These are phyloP conservation scores for Nomada lathburiana DNA, from an alignment of 2,888 invertebrate genomes.

Conservation along the genomic window DNA sequence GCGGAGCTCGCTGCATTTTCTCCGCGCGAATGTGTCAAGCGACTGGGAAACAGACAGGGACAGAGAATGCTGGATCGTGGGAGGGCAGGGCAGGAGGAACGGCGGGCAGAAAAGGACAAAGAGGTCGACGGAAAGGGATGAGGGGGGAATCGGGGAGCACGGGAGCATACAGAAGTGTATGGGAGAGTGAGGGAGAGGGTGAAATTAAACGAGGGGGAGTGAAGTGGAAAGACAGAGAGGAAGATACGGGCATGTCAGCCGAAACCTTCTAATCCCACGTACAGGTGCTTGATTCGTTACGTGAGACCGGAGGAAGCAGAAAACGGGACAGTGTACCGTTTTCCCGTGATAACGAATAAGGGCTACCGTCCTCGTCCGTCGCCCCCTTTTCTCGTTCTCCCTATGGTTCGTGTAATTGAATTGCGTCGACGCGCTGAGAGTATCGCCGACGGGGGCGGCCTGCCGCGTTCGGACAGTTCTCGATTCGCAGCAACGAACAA, in stretches of 20 bases:
- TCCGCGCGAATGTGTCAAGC: conserved; percentile 69
- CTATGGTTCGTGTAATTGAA: conserved; percentile 36
- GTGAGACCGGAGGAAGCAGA: conserved; percentile 67
- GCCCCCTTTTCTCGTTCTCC: not conserved
- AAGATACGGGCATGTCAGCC: conserved; percentile 57
- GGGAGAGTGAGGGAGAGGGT: conserved; percentile 2
- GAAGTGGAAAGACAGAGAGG: conserved; percentile 10
- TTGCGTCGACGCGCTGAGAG: not conserved
- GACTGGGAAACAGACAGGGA: conserved; percentile 43
- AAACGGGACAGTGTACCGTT: conserved; percentile 72
- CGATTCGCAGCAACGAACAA: no score
- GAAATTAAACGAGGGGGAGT: conserved; percentile 1
- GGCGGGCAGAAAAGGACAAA: conserved; percentile 40
- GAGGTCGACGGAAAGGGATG: conserved; percentile 16
- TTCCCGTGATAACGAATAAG: conserved; percentile 67
- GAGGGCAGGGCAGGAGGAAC: conserved; percentile 1
- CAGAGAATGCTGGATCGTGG: conserved; percentile 23
- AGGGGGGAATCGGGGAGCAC: conserved; percentile 22
- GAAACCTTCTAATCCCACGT: conserved; percentile 69
- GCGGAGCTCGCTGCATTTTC: conserved; percentile 71
- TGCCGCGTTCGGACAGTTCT: no score
- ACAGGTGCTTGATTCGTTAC: conserved; percentile 66
- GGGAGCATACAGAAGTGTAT: not conserved
- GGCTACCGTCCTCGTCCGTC: not conserved
- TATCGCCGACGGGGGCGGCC: no score